Evolutionary conservation across 1,140 invertebrate genomes (phyloP), one percentile per base, ranked within the genome.

Genomic region (Trigoniulus corallinus): DNA sequence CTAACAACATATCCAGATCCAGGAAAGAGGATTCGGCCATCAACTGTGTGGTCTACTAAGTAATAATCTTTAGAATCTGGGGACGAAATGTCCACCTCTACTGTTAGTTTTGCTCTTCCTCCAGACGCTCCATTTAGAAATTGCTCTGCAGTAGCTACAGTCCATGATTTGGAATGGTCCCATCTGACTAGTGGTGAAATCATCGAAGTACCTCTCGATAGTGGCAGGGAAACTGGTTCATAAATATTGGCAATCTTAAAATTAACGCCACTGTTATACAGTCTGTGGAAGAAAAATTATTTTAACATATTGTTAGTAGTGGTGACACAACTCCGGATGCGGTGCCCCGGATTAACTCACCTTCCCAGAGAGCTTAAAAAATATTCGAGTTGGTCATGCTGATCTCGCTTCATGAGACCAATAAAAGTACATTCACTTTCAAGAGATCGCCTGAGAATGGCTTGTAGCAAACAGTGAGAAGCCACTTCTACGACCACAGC

Each of bases 1-100:
- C 7, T 34, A 1, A 83, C 78, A 67, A 98, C 71, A 62, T 97
- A 96, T 12, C 91, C 93, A 41, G 93, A 95, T 42, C 91, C 93
- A 12, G 94, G 94, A 70, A 88, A 97, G 1, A 98, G 67, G 24
- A 94, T 73, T 61, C 92, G 75, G 13, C 92, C 93, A 69, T 98
- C 93, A 60, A 98, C 94, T n/a, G 75, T 76, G 64, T 98, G 93
- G 21, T 89, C 93, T 26, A 75, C 64, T 42, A 88, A 70, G 67
- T 80, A 93, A 37, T 79, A 68, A 63, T 94, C 81, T 34, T 57
- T 56, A 34, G 29, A 34, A 4, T 79, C 75, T 52, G 78, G 74
- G 54, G 81, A 80, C 21, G 74, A 77, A 2, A 92, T 65, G 67
- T 89, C 81, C 46, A 88, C 67, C 61, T 88, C 82, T 15, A 50